phyloP scores from a whole-genome alignment of 1,140 invertebrate species.

The Saccostrea glomerata region DNA sequence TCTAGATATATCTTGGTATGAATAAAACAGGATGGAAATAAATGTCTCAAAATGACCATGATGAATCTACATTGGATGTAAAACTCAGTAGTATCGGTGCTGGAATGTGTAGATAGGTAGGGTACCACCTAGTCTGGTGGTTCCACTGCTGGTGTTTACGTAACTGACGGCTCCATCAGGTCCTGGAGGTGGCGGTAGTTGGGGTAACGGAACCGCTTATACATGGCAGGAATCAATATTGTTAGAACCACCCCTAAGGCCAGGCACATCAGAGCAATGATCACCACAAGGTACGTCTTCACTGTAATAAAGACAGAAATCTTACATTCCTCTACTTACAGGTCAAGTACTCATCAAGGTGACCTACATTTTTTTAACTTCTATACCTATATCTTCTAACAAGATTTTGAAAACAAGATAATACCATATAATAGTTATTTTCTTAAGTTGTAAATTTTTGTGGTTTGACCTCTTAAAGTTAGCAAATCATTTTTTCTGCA shows the following conservation, averaged over 20 bases:
- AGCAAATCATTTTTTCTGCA: no score
- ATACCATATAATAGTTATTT: no score
- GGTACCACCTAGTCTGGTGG: not conserved
- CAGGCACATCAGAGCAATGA: conserved; percentile 46
- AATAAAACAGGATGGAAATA: not conserved
- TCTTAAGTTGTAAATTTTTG: no score
- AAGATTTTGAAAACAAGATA: no score
- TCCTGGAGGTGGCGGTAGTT: conserved; percentile 58
- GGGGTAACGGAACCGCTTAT: conserved; percentile 50
- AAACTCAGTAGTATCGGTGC: no score
- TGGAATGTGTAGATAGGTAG: not conserved
- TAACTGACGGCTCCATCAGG: conserved; percentile 44
- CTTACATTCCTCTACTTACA: no score
- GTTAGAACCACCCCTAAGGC: conserved; percentile 52
- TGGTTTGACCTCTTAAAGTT: no score
- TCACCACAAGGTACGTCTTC: conserved; percentile 43
- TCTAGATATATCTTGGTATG: not conserved
- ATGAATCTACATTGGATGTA: not conserved
- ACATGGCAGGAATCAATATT: conserved; percentile 47
- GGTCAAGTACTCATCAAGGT: no score
- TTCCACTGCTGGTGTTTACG: conserved; percentile 15
- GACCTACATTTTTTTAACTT: no score
- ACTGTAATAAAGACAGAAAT: conserved; percentile 38
- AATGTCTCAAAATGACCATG: not conserved
- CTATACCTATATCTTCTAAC: no score